A percentile compares a stretch with the other conserved stretches of the same genome.
Evolutionary conservation across 2,113 vertebrate species (phyloP).

Genomic region (Hydrolagus affinis): DNA sequence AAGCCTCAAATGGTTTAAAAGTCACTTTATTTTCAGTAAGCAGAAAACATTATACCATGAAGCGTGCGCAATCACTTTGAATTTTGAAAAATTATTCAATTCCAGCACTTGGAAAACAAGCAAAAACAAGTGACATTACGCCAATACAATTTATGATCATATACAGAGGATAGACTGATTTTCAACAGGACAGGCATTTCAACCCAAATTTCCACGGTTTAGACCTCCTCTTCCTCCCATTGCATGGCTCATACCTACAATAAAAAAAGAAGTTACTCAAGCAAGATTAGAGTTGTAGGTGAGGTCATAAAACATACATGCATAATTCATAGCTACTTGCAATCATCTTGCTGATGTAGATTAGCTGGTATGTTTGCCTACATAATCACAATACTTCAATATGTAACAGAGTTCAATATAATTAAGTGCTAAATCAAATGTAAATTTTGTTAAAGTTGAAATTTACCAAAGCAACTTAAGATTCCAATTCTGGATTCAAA

Average conservation of each 20-base stretch:
- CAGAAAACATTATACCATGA: conserved; percentile 46
- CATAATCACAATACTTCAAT: background rate
- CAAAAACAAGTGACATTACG: background rate
- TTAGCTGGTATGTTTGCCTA: too few species aligned
- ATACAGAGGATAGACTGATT: too few species aligned
- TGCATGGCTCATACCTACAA: conserved; percentile 62
- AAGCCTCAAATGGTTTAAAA: background rate
- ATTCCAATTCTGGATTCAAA: background rate
- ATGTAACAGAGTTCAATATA: background rate
- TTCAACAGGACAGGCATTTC: conserved; percentile 33
- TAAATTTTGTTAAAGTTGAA: background rate
- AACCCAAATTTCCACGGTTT: conserved; percentile 71
- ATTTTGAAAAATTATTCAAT: conserved; percentile 52
- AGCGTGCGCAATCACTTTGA: conserved; percentile 50
- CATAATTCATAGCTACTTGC: background rate
- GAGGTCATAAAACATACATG: too few species aligned
- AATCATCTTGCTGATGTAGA: background rate
- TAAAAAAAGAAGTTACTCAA: conserved; percentile 1
- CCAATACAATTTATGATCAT: background rate
- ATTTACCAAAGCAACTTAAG: background rate
- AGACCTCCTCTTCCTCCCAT: conserved; percentile 75
- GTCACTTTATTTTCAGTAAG: conserved; percentile 70
- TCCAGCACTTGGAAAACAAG: background rate
- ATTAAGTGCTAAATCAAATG: background rate
- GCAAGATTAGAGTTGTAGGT: background rate